Percentiles rank a stretch among this genome's conserved stretches.
phyloP scores from a whole-genome alignment of 2,888 invertebrate genomes.

The Anarsia innoxiella region DNA sequence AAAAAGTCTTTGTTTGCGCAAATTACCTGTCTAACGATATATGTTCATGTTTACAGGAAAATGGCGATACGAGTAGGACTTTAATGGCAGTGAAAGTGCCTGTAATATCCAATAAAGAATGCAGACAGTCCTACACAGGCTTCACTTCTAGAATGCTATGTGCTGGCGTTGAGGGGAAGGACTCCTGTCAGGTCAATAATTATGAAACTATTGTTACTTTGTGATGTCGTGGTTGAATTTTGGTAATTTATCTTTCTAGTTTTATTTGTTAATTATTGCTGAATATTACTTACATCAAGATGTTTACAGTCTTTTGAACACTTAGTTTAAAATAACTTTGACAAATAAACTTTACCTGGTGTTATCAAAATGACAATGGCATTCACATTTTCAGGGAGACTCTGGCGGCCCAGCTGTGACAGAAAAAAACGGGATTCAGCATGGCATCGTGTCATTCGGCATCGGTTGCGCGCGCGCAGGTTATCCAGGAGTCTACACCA shows the following conservation, averaged over 20 bases:
- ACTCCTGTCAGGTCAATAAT: constrained; percentile 56
- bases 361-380: neutral
- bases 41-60: constrained; percentile 43
- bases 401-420: constrained; percentile 40
- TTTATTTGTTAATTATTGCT: too few species aligned
- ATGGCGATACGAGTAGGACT: constrained; percentile 30
- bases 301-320: neutral
- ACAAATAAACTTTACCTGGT: too few species aligned
- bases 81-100: constrained; percentile 41
- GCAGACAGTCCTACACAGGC: constrained; percentile 27
- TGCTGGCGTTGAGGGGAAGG: constrained; percentile 57
- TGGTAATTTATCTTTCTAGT: too few species aligned
- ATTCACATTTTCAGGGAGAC: constrained; percentile 37
- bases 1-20: too few species aligned
- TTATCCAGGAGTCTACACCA: constrained; percentile 35
- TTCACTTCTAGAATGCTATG: constrained; percentile 54
- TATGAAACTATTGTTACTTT: too few species aligned
- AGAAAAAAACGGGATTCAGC: constrained; percentile 18
- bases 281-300: neutral
- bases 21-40: too few species aligned
- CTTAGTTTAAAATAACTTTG: too few species aligned
- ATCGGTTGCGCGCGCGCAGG: constrained; percentile 33
- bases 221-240: too few species aligned
- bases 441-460: constrained; percentile 37
- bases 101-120: constrained; percentile 28